Evolutionary conservation across 1,140 invertebrate genomes (phyloP).

Genomic region (Mamestra configurata): DNA sequence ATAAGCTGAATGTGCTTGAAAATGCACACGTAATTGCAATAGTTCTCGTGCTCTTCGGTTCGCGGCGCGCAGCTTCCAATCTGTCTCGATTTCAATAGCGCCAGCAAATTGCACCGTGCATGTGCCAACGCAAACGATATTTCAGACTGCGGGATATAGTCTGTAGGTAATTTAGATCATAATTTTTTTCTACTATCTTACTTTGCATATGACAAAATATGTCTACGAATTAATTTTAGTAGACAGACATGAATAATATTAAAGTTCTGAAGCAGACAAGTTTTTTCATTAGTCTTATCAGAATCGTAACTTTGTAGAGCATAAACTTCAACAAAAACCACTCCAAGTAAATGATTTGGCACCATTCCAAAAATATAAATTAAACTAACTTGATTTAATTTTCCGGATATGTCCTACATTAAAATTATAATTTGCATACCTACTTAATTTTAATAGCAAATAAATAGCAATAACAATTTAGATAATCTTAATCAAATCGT

Average conservation of each 20-base stretch:
- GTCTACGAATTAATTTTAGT: too few relatives aligned
- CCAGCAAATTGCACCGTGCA: slow-evolving; percentile 15
- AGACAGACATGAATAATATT: not conserved
- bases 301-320: not conserved
- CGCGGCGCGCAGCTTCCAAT: slow-evolving; percentile 4
- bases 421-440: not conserved
- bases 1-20: not conserved
- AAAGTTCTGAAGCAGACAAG: not conserved
- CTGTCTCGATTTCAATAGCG: slow-evolving; percentile 24
- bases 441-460: not conserved
- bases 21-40: not conserved
- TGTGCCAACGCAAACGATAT: slow-evolving; percentile 31
- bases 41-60: not conserved
- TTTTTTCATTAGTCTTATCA: not conserved
- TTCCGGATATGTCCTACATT: not conserved
- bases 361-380: not conserved
- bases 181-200: not conserved
- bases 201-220: not conserved
- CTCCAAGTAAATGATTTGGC: not conserved
- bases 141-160: slow-evolving; percentile 4
- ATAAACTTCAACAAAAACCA: not conserved
- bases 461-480: not conserved
- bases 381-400: not conserved
- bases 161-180: not conserved
- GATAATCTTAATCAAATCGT: not conserved